phyloP scores from a whole-genome alignment of 2,888 invertebrate genomes.

The Drosophila tanythrix region DNA sequence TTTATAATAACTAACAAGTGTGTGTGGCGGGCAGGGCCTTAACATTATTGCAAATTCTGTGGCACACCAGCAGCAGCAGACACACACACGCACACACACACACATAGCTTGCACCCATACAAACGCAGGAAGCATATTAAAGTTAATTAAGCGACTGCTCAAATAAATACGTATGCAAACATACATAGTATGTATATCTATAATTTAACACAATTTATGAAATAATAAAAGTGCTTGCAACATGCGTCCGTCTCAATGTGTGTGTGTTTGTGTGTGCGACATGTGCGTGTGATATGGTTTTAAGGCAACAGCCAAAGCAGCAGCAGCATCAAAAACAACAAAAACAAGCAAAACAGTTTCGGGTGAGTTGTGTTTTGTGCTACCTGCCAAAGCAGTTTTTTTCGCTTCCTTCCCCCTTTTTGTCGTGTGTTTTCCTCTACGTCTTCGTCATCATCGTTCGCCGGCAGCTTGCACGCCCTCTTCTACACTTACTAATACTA shows the following conservation, averaged over 20 bases:
- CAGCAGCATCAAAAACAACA: constrained; percentile 43
- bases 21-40: constrained; percentile 53
- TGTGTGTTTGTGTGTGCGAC: constrained; percentile 52
- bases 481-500: constrained; percentile 30
- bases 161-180: constrained; percentile 22
- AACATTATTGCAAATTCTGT: constrained; percentile 70
- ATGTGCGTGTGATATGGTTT: constrained; percentile 73
- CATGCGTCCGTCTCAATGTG: constrained; percentile 37
- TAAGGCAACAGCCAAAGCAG: constrained; percentile 48
- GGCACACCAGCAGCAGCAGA: constrained; percentile 34
- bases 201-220: constrained; percentile 70
- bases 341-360: constrained; percentile 58
- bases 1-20: constrained; percentile 55
- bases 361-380: constrained; percentile 63
- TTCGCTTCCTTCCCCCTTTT: constrained; percentile 30
- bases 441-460: constrained; percentile 29
- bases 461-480: constrained; percentile 60
- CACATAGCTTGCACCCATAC: constrained; percentile 70
- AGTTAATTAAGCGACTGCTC: constrained; percentile 73
- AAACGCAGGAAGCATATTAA: constrained; percentile 67
- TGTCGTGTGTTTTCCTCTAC: constrained; percentile 10
- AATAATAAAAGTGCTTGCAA: constrained; percentile 57
- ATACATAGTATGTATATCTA: constrained; percentile 21
- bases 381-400: constrained; percentile 59
- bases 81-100: constrained; percentile 31